Conservation (phyloP, 2,797 vertebrate species). For the Trachops cirrhosus region DNA sequence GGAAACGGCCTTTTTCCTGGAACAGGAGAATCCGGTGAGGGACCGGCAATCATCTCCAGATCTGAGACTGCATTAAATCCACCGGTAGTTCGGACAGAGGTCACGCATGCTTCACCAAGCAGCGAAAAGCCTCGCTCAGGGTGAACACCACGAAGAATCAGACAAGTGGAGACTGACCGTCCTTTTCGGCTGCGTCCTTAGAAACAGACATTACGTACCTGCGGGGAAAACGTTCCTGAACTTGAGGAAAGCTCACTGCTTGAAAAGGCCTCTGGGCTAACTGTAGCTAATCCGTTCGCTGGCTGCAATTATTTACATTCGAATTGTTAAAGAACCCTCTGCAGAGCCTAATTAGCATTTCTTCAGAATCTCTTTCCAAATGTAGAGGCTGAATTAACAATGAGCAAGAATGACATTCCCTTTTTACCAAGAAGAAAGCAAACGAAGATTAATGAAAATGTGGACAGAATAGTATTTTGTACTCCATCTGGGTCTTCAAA, state of each 20-base stretch:
- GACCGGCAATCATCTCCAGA: constrained; percentile 32
- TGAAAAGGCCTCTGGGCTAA: neutral
- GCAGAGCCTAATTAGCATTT: constrained; percentile 25
- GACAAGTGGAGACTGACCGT: neutral
- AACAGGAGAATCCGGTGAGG: constrained; percentile 32
- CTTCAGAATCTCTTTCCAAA: constrained; percentile 52
- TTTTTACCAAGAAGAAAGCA: constrained; percentile 49
- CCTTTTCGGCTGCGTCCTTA: neutral
- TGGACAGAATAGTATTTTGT: neutral
- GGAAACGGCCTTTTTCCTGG: constrained; percentile 57
- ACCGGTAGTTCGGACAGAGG: neutral
- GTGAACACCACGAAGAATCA: neutral
- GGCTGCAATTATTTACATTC: constrained; percentile 21
- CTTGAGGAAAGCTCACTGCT: neutral
- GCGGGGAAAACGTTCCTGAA: neutral
- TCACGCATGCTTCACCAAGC: neutral
- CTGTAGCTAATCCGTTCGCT: neutral
- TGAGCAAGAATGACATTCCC: neutral
- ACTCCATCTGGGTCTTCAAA: neutral
- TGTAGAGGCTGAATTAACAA: constrained; percentile 38
- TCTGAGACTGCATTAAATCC: neutral
- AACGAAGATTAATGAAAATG: neutral
- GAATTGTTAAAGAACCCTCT: neutral
- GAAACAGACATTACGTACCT: neutral
- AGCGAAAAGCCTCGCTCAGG: neutral